A percentile compares a stretch with the other conserved stretches of the same genome.
phyloP scores from a whole-genome alignment of 2,113 vertebrate genomes.

The Hypomesus transpacificus region DNA sequence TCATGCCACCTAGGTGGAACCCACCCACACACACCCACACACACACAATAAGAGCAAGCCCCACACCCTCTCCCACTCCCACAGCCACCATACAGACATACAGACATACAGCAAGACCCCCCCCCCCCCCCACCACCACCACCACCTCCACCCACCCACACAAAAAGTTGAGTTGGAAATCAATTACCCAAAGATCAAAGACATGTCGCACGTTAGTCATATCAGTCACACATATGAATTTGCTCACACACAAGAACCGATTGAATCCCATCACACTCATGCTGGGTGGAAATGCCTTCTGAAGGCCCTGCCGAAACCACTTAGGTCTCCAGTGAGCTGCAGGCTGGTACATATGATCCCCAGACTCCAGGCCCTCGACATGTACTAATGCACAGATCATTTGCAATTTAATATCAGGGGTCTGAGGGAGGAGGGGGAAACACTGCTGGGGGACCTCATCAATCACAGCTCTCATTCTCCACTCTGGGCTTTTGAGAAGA shows the following conservation, averaged over 20 bases:
- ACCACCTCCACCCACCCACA: no score
- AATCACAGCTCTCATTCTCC: conserved; percentile 21
- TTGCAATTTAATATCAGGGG: conserved; percentile 34
- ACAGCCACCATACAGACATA: not conserved
- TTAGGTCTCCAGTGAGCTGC: conserved; percentile 24
- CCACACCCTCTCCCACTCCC: not conserved
- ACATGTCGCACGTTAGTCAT: not conserved
- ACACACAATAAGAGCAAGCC: not conserved
- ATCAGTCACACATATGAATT: not conserved
- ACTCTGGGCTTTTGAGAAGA: conserved; percentile 24
- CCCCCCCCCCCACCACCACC: not conserved
- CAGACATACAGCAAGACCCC: not conserved
- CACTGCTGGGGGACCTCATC: conserved; percentile 20
- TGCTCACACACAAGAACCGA: not conserved
- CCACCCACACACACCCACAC: not conserved
- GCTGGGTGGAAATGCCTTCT: conserved; percentile 18
- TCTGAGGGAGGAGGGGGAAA: conserved; percentile 7
- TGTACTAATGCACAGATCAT: conserved; percentile 41
- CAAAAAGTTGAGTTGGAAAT: not conserved
- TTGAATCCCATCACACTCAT: not conserved
- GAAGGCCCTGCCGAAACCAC: conserved; percentile 27
- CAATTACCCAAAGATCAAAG: not conserved
- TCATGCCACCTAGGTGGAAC: not conserved
- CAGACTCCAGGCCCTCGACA: not conserved
- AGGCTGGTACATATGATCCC: conserved; percentile 39